A percentile compares a stretch with the other conserved stretches of the same genome.
phyloP scores from a whole-genome alignment of 2,113 vertebrate genomes.

The Phainopepla nitens region DNA sequence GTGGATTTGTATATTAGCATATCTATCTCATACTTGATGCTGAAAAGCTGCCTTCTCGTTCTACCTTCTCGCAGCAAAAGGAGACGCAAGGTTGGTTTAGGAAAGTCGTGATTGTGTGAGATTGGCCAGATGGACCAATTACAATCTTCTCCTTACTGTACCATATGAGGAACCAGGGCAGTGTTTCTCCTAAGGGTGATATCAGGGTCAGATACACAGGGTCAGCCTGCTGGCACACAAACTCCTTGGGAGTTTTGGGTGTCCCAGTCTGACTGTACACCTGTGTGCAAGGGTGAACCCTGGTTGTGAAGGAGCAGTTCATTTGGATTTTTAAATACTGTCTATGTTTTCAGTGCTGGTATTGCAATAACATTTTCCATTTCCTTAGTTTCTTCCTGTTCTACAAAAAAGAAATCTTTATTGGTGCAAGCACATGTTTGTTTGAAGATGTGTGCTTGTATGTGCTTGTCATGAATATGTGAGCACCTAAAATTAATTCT shows the following conservation, averaged over 20 bases:
- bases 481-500: background rate
- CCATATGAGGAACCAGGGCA: background rate
- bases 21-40: background rate
- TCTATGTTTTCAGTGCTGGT: background rate
- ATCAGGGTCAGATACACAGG: background rate
- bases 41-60: background rate
- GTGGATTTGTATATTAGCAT: background rate
- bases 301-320: background rate
- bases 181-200: accelerated
- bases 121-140: background rate
- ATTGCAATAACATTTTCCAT: background rate
- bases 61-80: background rate
- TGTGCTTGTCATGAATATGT: background rate
- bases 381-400: background rate
- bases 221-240: background rate
- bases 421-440: background rate
- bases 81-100: background rate
- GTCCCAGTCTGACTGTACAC: background rate
- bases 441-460: background rate
- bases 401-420: background rate
- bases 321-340: background rate
- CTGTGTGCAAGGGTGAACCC: background rate
- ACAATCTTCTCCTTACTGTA: background rate
- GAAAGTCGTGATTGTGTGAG: background rate
- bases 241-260: background rate